Evolutionary conservation across 1,140 invertebrate species (phyloP).

Genomic region (Nomia melanderi): DNA sequence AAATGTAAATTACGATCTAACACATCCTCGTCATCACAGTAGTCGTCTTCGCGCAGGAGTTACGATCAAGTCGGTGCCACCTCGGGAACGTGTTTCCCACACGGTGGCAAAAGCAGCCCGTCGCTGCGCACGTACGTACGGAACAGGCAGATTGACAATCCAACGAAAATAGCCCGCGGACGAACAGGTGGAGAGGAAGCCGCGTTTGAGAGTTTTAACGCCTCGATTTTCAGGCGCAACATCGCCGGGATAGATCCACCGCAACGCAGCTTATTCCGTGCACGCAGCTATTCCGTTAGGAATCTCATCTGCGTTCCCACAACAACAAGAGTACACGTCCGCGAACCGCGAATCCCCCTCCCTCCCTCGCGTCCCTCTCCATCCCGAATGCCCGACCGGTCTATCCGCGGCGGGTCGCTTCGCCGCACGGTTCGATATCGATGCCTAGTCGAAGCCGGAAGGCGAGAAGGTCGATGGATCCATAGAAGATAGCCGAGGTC

Average conservation of each 20-base stretch:
- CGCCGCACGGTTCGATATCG: conserved; percentile 23
- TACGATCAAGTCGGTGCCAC: too few relatives aligned
- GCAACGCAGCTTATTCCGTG: background rate
- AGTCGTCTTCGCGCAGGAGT: too few relatives aligned
- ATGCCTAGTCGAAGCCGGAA: conserved; percentile 24
- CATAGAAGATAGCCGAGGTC: conserved; percentile 23
- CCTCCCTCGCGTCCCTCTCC: conserved; percentile 7
- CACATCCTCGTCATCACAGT: too few relatives aligned
- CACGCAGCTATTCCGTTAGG: conserved; percentile 67
- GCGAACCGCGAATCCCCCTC: conserved; percentile 17
- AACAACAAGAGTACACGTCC: conserved; percentile 55
- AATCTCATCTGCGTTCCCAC: conserved; percentile 68
- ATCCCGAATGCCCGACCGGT: background rate
- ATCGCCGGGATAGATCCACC: background rate
- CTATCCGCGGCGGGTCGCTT: background rate
- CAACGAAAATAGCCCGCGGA: background rate
- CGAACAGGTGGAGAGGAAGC: background rate
- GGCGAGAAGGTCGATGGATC: conserved; percentile 33
- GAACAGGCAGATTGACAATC: conserved; percentile 19
- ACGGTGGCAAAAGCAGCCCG: too few relatives aligned
- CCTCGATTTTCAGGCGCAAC: conserved; percentile 22
- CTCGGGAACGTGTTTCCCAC: too few relatives aligned
- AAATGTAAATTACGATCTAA: too few relatives aligned
- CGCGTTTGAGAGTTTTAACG: background rate
- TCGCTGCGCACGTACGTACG: background rate